phyloP scores from a whole-genome alignment of 2,888 invertebrate genomes.

The Anodontia alba region DNA sequence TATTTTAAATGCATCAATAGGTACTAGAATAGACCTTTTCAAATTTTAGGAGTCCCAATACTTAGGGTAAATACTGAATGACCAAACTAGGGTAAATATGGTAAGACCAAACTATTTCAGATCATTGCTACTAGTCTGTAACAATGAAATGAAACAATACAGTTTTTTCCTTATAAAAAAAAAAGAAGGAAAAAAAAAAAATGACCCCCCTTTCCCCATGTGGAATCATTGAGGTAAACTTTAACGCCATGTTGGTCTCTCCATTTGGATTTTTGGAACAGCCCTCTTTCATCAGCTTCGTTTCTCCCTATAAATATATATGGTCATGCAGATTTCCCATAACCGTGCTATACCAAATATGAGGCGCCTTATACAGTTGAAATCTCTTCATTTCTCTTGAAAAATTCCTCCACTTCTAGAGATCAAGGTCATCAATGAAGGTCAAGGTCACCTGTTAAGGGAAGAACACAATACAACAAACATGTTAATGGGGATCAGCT shows the following conservation, averaged over 20 bases:
- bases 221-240: neutral
- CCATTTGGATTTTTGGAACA: constrained; percentile 73
- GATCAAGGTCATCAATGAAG: constrained; percentile 13
- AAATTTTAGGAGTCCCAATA: too few species aligned
- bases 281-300: constrained; percentile 46
- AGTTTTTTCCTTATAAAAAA: neutral
- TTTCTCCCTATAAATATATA: constrained; percentile 9
- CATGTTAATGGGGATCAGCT: constrained; percentile 56
- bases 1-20: too few species aligned
- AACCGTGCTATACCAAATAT: constrained; percentile 16
- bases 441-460: constrained; percentile 52
- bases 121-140: too few species aligned
- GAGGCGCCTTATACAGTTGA: constrained; percentile 21
- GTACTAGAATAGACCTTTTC: too few species aligned
- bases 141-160: too few species aligned
- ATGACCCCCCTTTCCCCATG: neutral
- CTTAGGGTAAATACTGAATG: too few species aligned
- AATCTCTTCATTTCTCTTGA: constrained; percentile 4
- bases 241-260: constrained; percentile 73
- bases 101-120: too few species aligned
- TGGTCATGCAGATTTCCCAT: constrained; percentile 17
- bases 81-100: too few species aligned
- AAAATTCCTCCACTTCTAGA: neutral
- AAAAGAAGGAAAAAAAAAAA: neutral
- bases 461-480: constrained; percentile 62